Evolutionary conservation across 2,888 invertebrate genomes (phyloP).

Genomic region (Dastarcus helophoroides): DNA sequence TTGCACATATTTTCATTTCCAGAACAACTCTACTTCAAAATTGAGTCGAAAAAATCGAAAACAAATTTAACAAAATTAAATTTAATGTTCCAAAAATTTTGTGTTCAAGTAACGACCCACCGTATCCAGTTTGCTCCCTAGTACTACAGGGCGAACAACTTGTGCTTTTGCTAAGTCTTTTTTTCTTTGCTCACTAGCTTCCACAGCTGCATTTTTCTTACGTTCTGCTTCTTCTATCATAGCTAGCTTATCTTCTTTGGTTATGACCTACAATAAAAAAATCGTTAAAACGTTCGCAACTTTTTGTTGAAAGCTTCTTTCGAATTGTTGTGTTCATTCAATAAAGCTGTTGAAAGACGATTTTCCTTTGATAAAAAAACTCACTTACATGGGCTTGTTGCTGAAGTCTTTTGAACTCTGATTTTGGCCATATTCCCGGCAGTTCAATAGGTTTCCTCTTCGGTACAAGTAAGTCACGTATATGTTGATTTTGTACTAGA

Average conservation of each 20-base stretch:
- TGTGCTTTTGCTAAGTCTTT: slow-evolving; percentile 23
- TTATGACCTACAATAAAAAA: slow-evolving; percentile 28
- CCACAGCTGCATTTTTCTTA: slow-evolving; percentile 39
- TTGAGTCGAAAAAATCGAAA: no score
- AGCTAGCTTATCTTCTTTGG: slow-evolving; percentile 37
- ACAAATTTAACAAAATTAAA: no score
- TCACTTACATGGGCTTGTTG: slow-evolving; percentile 45
- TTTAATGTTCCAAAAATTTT: no score
- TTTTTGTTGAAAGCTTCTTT: slow-evolving; percentile 6
- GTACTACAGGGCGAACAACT: slow-evolving; percentile 18
- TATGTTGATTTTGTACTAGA: slow-evolving; percentile 29
- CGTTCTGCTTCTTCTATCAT: slow-evolving; percentile 36
- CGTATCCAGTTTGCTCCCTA: slow-evolving; percentile 20
- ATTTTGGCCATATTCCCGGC: slow-evolving; percentile 47
- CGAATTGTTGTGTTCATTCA: no score
- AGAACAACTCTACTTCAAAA: no score
- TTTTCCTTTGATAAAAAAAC: no score
- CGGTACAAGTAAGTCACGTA: slow-evolving; percentile 42
- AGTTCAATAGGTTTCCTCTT: slow-evolving; percentile 41
- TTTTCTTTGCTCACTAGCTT: slow-evolving; percentile 48
- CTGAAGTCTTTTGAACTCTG: slow-evolving; percentile 49
- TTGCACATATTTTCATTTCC: no score
- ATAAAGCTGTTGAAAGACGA: no score
- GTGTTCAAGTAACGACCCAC: no score
- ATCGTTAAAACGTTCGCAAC: background rate